Evolutionary conservation across 1,140 invertebrate species (phyloP), one percentile per base, ranked within the genome.

Genomic region (Eumaeus atala): DNA sequence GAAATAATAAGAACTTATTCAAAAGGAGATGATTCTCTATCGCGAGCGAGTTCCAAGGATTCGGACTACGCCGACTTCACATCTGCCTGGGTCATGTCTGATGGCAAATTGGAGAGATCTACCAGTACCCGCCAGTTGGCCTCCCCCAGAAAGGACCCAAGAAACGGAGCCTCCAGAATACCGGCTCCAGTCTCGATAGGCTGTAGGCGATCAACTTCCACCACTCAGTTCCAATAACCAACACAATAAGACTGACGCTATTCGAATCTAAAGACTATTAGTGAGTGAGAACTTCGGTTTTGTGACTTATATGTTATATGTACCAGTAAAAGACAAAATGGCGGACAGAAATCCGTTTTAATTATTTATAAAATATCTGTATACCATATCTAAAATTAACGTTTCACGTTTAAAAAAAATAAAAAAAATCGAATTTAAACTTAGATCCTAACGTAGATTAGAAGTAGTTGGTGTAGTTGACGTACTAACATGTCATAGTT

Each of bases 71-170:
- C 92, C 58, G 92, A 92, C 51, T 92, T 92, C 55, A 91, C 92
- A 7, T 90, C 90, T 18, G 91, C 91, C n/a, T 93, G 92, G 92
- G 90, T 92, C n/a, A 91, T 92, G 77, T 91, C 90, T 58, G 92
- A 92, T 69, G 92, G 91, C 1, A 91, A 90, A 62, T 75, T 92
- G 9, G 90, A 90, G 57, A 84, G 89, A 50, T 87, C 85, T 10
- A 86, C 84, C 7, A 87, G 85, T 51, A 87, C 83, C n/a, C 75
- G 82, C 44, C 84, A 88, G 57, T 59, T 88, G 51, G 76, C 83
- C 34, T 73, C 84, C 2, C 89, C 90, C 0, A 86, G 90, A 57
- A 91, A 90, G 67, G 90, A 91, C 63, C 87, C 88, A 9, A 56
- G 66, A 16, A 55, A 49, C 35, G 69, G 66, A 0, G 58, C 66